Evolutionary conservation across 1,140 invertebrate species (phyloP).

Genomic region (Mercenaria mercenaria): DNA sequence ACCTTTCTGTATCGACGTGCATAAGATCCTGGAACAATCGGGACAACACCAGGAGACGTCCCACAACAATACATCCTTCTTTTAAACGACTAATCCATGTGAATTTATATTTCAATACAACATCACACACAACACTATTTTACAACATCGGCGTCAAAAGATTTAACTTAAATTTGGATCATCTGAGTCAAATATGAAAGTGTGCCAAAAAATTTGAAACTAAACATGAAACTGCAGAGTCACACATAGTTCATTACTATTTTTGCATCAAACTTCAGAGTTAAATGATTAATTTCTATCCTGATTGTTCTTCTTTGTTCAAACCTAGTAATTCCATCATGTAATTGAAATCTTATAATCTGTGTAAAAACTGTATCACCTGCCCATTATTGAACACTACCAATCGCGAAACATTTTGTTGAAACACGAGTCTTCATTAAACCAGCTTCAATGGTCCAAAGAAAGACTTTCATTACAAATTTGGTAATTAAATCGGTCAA

Average conservation of each 20-base stretch:
- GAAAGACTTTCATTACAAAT: conserved; percentile 34
- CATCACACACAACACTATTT: too few species aligned
- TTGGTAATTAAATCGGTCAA: conserved; percentile 53
- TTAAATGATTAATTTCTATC: not conserved
- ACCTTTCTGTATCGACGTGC: not conserved
- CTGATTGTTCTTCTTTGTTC: not conserved
- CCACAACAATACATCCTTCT: conserved; percentile 53
- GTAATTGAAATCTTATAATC: not conserved
- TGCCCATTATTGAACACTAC: not conserved
- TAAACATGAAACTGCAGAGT: not conserved
- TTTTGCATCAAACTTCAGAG: not conserved
- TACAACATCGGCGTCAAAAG: too few species aligned
- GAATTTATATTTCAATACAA: not conserved
- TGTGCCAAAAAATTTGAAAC: conserved; percentile 2
- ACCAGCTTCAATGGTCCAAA: conserved; percentile 40
- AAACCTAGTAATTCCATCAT: not conserved
- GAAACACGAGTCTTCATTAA: not conserved
- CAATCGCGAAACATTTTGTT: not conserved
- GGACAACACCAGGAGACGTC: not conserved
- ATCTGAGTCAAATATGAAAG: not conserved
- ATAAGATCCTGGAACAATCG: conserved; percentile 25
- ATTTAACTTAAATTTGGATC: not conserved
- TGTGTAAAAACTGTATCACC: not conserved
- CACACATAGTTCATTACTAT: not conserved
- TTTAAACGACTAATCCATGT: not conserved